Evolutionary conservation across 2,797 vertebrate genomes (phyloP).

Genomic region (Ciconia nigra): DNA sequence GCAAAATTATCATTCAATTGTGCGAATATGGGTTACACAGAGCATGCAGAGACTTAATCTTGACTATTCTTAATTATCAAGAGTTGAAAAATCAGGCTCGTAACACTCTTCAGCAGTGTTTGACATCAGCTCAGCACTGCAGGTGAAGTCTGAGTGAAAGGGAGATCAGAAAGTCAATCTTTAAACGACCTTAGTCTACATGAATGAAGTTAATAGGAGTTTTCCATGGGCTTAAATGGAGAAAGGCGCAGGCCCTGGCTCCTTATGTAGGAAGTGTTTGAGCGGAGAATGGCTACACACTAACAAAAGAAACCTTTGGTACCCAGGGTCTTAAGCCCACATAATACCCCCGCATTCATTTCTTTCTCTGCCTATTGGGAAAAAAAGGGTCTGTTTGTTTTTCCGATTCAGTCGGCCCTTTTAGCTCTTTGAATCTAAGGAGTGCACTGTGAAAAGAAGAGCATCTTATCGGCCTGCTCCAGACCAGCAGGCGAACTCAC

Average conservation of each 20-base stretch:
- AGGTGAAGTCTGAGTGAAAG: conserved; percentile 52
- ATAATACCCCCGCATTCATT: conserved; percentile 79
- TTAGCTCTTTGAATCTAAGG: conserved; percentile 78
- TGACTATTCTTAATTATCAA: not conserved
- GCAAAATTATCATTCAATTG: not conserved
- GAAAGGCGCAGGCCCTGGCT: conserved; percentile 34
- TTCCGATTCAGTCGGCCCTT: conserved; percentile 77
- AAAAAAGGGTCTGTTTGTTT: conserved; percentile 79
- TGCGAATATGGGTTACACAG: not conserved
- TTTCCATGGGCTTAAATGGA: conserved; percentile 19
- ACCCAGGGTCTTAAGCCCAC: conserved; percentile 76
- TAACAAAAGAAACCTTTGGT: conserved; percentile 82
- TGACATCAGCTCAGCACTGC: conserved; percentile 40
- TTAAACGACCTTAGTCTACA: not conserved
- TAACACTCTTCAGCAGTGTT: not conserved
- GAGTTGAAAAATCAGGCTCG: conserved; percentile 1
- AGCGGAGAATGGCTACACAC: conserved; percentile 69
- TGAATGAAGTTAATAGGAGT: conserved; percentile 61
- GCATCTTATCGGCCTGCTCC: conserved; percentile 92
- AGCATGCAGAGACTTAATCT: not conserved
- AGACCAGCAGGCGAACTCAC: conserved; percentile 86
- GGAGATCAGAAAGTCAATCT: conserved; percentile 67
- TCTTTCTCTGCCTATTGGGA: conserved; percentile 73
- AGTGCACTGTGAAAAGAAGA: conserved; percentile 78
- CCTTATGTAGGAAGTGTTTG: conserved; percentile 75